Conservation (phyloP, 1,140 invertebrate species). For the Drosophila orosa region DNA sequence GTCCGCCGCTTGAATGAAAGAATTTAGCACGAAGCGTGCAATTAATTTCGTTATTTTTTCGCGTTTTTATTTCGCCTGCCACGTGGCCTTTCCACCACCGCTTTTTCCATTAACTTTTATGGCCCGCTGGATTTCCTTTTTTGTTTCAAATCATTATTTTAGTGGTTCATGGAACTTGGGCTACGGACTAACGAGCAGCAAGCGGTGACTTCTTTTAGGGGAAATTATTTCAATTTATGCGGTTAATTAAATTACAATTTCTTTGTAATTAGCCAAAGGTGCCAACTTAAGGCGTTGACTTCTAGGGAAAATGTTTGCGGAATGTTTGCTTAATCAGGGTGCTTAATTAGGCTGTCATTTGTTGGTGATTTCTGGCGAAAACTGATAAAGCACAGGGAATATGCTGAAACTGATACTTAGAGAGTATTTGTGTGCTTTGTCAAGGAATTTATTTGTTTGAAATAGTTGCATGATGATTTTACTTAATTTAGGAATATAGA, state of each 20-base stretch:
- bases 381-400: conserved; percentile 3
- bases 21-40: conserved; percentile 74
- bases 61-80: conserved; percentile 5
- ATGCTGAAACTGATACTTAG: neutral
- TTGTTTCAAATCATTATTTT: conserved; percentile 25
- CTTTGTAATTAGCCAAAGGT: conserved; percentile 27
- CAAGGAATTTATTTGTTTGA: neutral
- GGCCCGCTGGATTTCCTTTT: conserved; percentile 32
- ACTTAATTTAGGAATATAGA: neutral
- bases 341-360: conserved; percentile 8
- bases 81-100: conserved; percentile 22
- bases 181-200: conserved; percentile 13
- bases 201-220: neutral
- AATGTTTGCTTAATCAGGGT: conserved; percentile 2
- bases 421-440: neutral
- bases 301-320: neutral
- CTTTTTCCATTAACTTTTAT: conserved; percentile 34
- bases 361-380: neutral
- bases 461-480: neutral
- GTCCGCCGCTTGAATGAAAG: conserved; percentile 37
- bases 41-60: conserved; percentile 49
- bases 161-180: conserved; percentile 28
- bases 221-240: conserved; percentile 38
- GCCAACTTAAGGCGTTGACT: conserved; percentile 5
- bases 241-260: conserved; percentile 37